These are phyloP conservation scores for Stratiomys singularior DNA, from an alignment of 2,888 invertebrate genomes.

Conservation along the genomic window DNA sequence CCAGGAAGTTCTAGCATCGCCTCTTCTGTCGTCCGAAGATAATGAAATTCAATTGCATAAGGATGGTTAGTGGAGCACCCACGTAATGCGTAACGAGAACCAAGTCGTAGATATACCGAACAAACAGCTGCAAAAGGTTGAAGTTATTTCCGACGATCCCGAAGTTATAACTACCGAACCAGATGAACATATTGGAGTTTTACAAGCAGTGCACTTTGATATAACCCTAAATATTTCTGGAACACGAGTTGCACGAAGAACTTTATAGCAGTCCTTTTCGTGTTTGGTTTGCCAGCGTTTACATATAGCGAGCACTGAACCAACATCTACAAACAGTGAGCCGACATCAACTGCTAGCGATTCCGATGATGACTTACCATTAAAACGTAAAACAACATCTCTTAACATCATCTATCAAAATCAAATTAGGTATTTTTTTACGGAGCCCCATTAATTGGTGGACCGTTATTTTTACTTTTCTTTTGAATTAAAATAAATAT, in stretches of 20 bases:
- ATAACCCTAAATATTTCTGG: too few relatives aligned
- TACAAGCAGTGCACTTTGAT: slow-evolving; percentile 58
- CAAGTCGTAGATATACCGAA: slow-evolving; percentile 67
- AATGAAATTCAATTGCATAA: slow-evolving; percentile 85
- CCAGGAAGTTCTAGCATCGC: slow-evolving; percentile 81
- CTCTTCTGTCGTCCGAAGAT: slow-evolving; percentile 75
- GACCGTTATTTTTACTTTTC: too few relatives aligned
- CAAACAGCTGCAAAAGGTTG: slow-evolving; percentile 70
- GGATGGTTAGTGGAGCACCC: slow-evolving; percentile 86
- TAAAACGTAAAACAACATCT: too few relatives aligned
- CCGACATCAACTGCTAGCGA: slow-evolving; percentile 65
- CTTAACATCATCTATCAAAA: too few relatives aligned
- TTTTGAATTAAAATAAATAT: too few relatives aligned
- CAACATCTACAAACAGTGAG: slow-evolving; percentile 59
- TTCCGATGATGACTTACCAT: slow-evolving; percentile 56
- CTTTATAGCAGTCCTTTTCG: too few relatives aligned
- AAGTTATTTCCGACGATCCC: slow-evolving; percentile 80
- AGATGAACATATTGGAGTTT: slow-evolving; percentile 56
- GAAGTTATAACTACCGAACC: slow-evolving; percentile 54
- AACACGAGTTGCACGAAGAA: too few relatives aligned
- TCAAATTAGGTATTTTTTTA: too few relatives aligned
- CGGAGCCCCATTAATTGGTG: too few relatives aligned
- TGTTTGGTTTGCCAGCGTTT: slow-evolving; percentile 54
- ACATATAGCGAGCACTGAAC: slow-evolving; percentile 8
- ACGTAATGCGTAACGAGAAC: slow-evolving; percentile 72